Conservation (phyloP, 2,113 vertebrate species). For the Entosphenus tridentatus region DNA sequence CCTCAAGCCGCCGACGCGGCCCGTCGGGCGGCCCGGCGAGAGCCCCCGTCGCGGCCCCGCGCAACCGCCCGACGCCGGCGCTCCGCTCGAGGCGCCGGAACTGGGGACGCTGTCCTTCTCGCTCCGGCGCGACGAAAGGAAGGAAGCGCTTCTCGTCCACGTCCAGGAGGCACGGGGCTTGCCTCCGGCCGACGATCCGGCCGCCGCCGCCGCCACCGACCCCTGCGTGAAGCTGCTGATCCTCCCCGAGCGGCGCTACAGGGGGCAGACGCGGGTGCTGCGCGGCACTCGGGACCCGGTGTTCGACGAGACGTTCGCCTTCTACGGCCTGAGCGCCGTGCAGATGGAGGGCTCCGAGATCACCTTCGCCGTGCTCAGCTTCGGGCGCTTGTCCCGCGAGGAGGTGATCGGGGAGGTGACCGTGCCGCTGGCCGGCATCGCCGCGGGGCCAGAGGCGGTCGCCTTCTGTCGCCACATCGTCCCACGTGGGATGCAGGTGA, state of each 20-base stretch:
- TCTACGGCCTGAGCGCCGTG: conserved; percentile 64
- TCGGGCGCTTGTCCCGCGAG: conserved; percentile 86
- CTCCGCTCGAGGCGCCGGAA: conserved; percentile 29
- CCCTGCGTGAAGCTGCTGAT: conserved; percentile 95
- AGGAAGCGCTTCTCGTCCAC: conserved; percentile 78
- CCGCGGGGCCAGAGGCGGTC: conserved; percentile 37
- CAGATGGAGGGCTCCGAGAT: conserved; percentile 59
- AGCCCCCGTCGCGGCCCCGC: too few relatives aligned
- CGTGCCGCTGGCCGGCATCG: conserved; percentile 53
- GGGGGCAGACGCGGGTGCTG: conserved; percentile 85
- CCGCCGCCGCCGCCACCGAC: conserved; percentile 49
- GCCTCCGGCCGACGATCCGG: conserved; percentile 78
- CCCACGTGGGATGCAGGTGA: conserved; percentile 84
- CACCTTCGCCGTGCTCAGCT: conserved; percentile 79
- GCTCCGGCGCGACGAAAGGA: conserved; percentile 82
- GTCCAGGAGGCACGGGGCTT: conserved; percentile 79
- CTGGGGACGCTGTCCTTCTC: conserved; percentile 73
- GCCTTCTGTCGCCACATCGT: conserved; percentile 82
- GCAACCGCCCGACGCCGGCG: not conserved
- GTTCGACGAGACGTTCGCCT: conserved; percentile 90
- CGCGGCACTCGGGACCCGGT: conserved; percentile 82
- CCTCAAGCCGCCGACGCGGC: not conserved
- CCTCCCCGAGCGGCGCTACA: conserved; percentile 84
- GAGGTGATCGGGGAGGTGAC: conserved; percentile 85
- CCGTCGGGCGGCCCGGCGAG: too few relatives aligned